phyloP scores from a whole-genome alignment of 2,113 vertebrate species.

The Eleginops maclovinus region DNA sequence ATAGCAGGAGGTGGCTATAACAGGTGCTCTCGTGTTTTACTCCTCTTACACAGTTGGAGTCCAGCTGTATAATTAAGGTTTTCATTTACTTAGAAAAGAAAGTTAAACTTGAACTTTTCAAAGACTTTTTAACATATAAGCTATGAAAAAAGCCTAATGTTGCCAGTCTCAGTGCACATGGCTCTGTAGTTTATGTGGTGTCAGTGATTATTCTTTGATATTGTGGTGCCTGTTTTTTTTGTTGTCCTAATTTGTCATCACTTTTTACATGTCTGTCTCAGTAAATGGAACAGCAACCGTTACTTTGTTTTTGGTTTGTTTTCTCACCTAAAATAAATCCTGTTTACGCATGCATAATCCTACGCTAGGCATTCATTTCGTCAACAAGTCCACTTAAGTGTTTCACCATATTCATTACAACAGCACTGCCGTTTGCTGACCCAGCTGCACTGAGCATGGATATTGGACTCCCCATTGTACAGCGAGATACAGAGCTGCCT shows the following conservation, averaged over 20 bases:
- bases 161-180: too few relatives aligned
- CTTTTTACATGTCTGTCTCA: background rate
- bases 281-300: background rate
- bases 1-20: constrained; percentile 33
- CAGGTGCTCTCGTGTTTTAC: constrained; percentile 55
- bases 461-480: constrained; percentile 58
- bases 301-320: background rate
- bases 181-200: too few relatives aligned
- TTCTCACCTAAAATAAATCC: background rate
- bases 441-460: constrained; percentile 35
- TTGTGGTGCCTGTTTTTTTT: background rate
- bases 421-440: constrained; percentile 49
- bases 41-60: constrained; percentile 33
- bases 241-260: background rate
- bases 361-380: constrained; percentile 5
- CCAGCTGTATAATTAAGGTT: background rate
- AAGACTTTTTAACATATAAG: too few relatives aligned
- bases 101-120: too few relatives aligned
- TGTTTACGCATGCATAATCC: background rate
- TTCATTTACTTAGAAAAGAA: too few relatives aligned
- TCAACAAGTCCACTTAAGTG: constrained; percentile 4
- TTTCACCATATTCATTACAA: constrained; percentile 14
- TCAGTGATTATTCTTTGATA: too few relatives aligned
- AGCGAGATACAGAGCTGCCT: constrained; percentile 43
- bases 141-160: too few relatives aligned